Conservation (phyloP, 2,113 vertebrate genomes). For the Bothrops jararaca region DNA sequence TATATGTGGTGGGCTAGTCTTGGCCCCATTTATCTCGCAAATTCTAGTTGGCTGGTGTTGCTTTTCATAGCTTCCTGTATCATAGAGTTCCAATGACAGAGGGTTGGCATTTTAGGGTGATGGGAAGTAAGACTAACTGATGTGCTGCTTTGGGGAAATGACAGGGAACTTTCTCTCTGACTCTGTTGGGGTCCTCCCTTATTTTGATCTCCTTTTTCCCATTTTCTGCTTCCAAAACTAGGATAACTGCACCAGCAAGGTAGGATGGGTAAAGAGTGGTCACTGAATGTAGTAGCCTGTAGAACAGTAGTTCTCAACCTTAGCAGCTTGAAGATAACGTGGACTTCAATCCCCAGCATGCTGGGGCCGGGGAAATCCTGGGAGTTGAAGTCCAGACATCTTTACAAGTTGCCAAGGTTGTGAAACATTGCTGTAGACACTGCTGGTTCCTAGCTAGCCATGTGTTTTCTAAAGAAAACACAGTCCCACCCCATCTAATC, state of each 20-base stretch:
- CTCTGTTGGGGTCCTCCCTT: constrained; percentile 31
- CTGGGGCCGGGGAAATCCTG: not conserved
- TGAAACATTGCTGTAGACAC: not conserved
- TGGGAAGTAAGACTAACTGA: not conserved
- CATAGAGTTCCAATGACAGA: not conserved
- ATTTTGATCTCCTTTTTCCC: constrained; percentile 58
- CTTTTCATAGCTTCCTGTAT: not conserved
- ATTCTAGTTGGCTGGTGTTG: not conserved
- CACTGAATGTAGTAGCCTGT: not conserved
- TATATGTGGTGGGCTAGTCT: not conserved
- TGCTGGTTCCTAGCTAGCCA: not conserved
- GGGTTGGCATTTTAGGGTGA: not conserved
- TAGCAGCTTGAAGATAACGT: not conserved
- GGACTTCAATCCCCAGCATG: not conserved
- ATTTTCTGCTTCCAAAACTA: constrained; percentile 79
- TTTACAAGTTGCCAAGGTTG: no score
- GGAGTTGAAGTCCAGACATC: not conserved
- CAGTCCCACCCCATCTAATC: not conserved
- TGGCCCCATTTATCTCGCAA: not conserved
- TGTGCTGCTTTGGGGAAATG: constrained; percentile 30
- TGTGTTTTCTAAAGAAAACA: constrained; percentile 8
- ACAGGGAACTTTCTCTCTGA: not conserved
- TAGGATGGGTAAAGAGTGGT: constrained; percentile 63
- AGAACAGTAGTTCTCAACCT: not conserved
- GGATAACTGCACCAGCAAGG: constrained; percentile 99